Evolutionary conservation across 2,113 vertebrate species (phyloP).

Genomic region (Orcinus orca): DNA sequence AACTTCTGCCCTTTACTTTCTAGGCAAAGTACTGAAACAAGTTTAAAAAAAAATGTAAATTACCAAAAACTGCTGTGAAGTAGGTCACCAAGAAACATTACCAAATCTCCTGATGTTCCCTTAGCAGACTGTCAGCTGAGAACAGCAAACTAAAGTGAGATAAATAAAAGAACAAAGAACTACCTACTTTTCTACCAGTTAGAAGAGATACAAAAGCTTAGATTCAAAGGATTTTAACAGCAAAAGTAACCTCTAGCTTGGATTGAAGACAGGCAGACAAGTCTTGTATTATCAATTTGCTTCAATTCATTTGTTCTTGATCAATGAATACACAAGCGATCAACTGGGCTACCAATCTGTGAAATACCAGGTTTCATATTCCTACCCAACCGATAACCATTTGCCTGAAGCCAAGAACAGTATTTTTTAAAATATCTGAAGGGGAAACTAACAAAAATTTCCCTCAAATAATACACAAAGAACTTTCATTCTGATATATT

Average conservation of each 20-base stretch:
- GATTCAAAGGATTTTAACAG: background rate
- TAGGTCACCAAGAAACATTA: slow-evolving; percentile 32
- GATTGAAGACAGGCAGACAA: background rate
- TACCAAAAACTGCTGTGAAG: background rate
- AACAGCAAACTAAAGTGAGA: background rate
- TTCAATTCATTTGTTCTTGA: background rate
- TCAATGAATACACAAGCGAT: background rate
- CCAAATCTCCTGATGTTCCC: slow-evolving; percentile 1
- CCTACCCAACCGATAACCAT: background rate
- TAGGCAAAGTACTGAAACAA: background rate
- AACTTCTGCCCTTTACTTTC: background rate
- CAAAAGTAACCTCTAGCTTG: background rate
- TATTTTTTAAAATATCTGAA: background rate
- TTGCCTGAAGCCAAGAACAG: background rate
- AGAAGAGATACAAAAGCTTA: background rate
- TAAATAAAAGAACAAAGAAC: slow-evolving; percentile 46
- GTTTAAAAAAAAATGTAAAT: background rate
- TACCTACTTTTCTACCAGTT: slow-evolving; percentile 28
- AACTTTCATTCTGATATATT: background rate
- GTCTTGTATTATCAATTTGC: background rate
- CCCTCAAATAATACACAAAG: background rate
- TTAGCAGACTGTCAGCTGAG: background rate
- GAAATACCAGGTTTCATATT: background rate
- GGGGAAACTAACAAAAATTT: background rate
- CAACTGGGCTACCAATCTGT: background rate